Conservation (phyloP, 2,113 vertebrate genomes). For the Toxotes jaculatrix region DNA sequence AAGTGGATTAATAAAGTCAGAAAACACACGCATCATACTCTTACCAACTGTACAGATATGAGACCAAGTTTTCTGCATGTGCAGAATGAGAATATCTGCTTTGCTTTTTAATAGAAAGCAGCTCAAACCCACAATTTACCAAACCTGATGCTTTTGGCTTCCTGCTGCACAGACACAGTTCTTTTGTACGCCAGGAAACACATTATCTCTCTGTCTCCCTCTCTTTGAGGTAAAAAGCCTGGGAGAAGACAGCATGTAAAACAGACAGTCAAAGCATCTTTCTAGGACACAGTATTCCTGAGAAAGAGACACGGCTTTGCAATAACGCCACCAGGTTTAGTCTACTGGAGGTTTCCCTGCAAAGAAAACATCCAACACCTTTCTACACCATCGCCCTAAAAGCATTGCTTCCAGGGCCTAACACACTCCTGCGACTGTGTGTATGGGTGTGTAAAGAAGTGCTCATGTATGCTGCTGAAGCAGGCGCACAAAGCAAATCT, state of each 20-base stretch:
- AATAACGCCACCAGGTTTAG: slow-evolving; percentile 32
- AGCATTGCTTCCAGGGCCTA: slow-evolving; percentile 49
- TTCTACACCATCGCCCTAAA: slow-evolving; percentile 58
- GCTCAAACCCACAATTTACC: neutral
- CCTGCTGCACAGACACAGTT: slow-evolving; percentile 11
- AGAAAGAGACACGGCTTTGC: slow-evolving; percentile 66
- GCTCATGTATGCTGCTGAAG: neutral
- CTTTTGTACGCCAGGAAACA: neutral
- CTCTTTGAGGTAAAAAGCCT: slow-evolving; percentile 9
- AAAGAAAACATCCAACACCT: slow-evolving; percentile 46
- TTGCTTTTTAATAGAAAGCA: slow-evolving; percentile 1
- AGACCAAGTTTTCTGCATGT: neutral
- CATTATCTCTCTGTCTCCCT: neutral
- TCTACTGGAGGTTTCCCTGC: neutral
- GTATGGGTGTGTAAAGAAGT: neutral
- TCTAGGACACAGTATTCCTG: slow-evolving; percentile 15
- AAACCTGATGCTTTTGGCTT: slow-evolving; percentile 1
- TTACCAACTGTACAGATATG: neutral
- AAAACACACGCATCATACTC: neutral
- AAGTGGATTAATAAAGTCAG: neutral
- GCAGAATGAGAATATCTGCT: neutral
- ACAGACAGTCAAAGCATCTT: neutral
- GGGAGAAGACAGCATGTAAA: slow-evolving; percentile 1
- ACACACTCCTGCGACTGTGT: slow-evolving; percentile 18
- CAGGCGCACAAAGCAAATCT: slow-evolving; percentile 30